Conservation (phyloP, 2,888 invertebrate genomes). For the Euzophera pinguis region DNA sequence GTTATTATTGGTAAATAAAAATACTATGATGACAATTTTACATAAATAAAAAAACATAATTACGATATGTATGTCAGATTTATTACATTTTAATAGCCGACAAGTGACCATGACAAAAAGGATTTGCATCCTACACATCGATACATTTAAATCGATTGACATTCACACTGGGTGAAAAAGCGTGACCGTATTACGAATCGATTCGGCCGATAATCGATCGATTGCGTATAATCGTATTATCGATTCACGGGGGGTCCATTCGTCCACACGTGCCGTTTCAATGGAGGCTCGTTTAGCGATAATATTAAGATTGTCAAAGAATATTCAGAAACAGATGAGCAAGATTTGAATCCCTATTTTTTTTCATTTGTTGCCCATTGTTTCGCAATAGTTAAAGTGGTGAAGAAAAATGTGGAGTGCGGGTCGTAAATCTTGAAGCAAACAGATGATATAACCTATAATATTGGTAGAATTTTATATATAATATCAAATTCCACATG, state of each 20-base stretch:
- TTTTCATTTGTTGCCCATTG: too few species aligned
- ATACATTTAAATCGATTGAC: conserved; percentile 65
- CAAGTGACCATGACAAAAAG: conserved; percentile 56
- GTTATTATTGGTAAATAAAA: too few species aligned
- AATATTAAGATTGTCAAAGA: conserved; percentile 17
- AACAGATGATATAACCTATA: too few species aligned
- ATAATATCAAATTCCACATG: too few species aligned
- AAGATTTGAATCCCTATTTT: not conserved
- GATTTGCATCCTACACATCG: conserved; percentile 55
- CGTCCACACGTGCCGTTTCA: conserved; percentile 33
- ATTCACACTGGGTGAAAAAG: conserved; percentile 74
- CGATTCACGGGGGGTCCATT: conserved; percentile 55
- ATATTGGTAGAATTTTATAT: too few species aligned
- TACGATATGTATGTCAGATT: too few species aligned
- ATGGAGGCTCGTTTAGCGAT: conserved; percentile 28
- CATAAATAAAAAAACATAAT: too few species aligned
- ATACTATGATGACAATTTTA: too few species aligned
- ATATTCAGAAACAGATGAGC: not conserved
- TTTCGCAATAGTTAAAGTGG: too few species aligned
- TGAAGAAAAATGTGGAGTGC: too few species aligned
- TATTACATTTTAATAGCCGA: conserved; percentile 9
- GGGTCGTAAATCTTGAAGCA: too few species aligned
- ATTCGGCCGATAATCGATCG: conserved; percentile 58
- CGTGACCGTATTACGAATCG: conserved; percentile 54
- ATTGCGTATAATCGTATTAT: conserved; percentile 65